Conservation (phyloP, 2,113 vertebrate species). For the Oryzias melastigma region DNA sequence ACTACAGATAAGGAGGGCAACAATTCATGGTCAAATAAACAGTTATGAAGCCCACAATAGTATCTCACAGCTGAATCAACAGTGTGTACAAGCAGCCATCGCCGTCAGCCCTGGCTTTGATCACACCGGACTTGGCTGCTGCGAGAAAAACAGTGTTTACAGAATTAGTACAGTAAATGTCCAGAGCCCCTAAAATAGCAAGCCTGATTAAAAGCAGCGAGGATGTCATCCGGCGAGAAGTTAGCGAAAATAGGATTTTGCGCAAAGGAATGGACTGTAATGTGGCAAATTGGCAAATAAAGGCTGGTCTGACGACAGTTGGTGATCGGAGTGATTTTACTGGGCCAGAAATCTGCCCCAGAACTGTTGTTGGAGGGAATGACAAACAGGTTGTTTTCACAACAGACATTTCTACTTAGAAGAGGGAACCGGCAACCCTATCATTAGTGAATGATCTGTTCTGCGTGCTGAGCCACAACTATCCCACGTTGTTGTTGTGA, state of each 20-base stretch:
- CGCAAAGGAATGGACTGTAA: constrained; percentile 28
- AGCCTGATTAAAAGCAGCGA: constrained; percentile 42
- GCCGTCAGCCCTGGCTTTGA: constrained; percentile 56
- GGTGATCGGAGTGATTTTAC: constrained; percentile 66
- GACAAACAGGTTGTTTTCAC: constrained; percentile 9
- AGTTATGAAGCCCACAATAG: constrained; percentile 70
- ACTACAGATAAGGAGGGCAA: constrained; percentile 68
- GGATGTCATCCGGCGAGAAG: constrained; percentile 51
- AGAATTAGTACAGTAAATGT: constrained; percentile 57
- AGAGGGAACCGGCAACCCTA: constrained; percentile 1
- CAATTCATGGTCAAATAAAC: constrained; percentile 76
- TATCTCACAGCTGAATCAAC: constrained; percentile 75
- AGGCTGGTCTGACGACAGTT: constrained; percentile 67
- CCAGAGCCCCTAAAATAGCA: constrained; percentile 53
- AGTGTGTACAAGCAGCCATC: constrained; percentile 57
- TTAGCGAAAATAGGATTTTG: constrained; percentile 26
- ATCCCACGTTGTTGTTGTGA: constrained; percentile 3
- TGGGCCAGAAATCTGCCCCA: constrained; percentile 35
- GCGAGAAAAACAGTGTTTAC: constrained; percentile 55
- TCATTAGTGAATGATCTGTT: constrained; percentile 13
- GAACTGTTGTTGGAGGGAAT: constrained; percentile 26
- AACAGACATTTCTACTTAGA: constrained; percentile 17
- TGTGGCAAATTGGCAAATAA: constrained; percentile 25
- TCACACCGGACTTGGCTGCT: constrained; percentile 51
- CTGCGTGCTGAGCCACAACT: background rate